phyloP scores from a whole-genome alignment of 2,797 vertebrate genomes.

The Periophthalmus magnuspinnatus region DNA sequence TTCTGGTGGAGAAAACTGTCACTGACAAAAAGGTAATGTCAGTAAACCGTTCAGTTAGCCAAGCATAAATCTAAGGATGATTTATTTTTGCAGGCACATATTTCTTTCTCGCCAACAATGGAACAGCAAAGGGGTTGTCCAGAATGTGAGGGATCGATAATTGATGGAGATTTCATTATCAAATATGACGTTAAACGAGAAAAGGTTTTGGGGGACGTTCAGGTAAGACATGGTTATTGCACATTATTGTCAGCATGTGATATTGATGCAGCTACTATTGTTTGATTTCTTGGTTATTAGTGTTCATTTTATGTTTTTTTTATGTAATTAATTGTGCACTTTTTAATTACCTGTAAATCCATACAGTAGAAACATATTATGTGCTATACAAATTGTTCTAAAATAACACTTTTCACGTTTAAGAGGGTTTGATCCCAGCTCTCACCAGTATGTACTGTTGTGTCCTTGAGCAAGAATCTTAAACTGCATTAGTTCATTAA shows the following conservation, averaged over 20 bases:
- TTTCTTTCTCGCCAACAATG: constrained; percentile 87
- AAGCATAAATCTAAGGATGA: neutral
- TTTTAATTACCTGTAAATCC: too few relatives aligned
- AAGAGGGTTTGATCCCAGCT: too few relatives aligned
- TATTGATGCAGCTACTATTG: constrained; percentile 17
- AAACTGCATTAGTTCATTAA: too few relatives aligned
- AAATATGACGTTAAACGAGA: constrained; percentile 87
- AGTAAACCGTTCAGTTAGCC: neutral
- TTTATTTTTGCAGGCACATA: constrained; percentile 73
- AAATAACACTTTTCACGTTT: too few relatives aligned
- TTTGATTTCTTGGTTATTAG: neutral
- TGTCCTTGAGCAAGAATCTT: too few relatives aligned
- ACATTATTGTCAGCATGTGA: neutral
- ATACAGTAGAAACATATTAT: too few relatives aligned
- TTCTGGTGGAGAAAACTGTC: constrained; percentile 82
- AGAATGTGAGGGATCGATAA: constrained; percentile 78
- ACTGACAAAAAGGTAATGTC: constrained; percentile 81
- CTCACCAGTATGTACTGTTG: too few relatives aligned
- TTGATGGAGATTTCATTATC: constrained; percentile 88
- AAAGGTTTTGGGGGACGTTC: constrained; percentile 77
- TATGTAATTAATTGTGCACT: too few relatives aligned
- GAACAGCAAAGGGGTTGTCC: constrained; percentile 87
- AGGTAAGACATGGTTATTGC: constrained; percentile 70
- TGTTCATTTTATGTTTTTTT: too few relatives aligned
- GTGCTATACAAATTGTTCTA: too few relatives aligned